phyloP scores from a whole-genome alignment of 2,797 vertebrate genomes.

The Leptodactylus fallax region DNA sequence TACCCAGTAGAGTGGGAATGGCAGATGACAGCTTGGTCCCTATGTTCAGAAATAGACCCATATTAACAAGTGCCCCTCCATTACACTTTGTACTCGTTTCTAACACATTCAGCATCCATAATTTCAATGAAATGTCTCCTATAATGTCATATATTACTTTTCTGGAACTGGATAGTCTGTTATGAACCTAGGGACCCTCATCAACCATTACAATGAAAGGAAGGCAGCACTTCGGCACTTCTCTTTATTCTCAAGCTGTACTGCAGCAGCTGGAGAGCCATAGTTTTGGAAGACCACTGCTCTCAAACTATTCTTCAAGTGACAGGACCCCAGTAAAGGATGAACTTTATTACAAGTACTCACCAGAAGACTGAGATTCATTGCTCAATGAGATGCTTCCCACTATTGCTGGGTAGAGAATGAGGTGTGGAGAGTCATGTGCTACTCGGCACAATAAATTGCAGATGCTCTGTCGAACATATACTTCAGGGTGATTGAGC shows the following conservation, averaged over 20 bases:
- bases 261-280: no score
- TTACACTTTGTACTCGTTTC: not conserved
- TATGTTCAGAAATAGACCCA: conserved; percentile 64
- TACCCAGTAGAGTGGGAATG: conserved; percentile 91
- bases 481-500: conserved; percentile 96
- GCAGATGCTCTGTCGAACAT: conserved; percentile 97
- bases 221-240: no score
- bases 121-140: not conserved
- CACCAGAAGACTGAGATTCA: conserved; percentile 92
- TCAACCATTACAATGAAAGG: no score
- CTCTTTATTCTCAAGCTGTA: no score
- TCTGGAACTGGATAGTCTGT: no score
- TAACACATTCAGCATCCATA: no score
- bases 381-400: conserved; percentile 94
- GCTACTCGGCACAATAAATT: conserved; percentile 95
- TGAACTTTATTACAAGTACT: not conserved
- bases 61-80: not conserved
- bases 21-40: conserved; percentile 91
- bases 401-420: conserved; percentile 96
- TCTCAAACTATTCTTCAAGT: no score
- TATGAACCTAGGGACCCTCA: no score
- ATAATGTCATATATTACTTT: not conserved
- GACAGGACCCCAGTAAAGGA: no score
- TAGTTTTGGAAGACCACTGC: no score
- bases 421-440: conserved; percentile 96